phyloP scores from a whole-genome alignment of 2,797 vertebrate genomes.

The Astyanax mexicanus region DNA sequence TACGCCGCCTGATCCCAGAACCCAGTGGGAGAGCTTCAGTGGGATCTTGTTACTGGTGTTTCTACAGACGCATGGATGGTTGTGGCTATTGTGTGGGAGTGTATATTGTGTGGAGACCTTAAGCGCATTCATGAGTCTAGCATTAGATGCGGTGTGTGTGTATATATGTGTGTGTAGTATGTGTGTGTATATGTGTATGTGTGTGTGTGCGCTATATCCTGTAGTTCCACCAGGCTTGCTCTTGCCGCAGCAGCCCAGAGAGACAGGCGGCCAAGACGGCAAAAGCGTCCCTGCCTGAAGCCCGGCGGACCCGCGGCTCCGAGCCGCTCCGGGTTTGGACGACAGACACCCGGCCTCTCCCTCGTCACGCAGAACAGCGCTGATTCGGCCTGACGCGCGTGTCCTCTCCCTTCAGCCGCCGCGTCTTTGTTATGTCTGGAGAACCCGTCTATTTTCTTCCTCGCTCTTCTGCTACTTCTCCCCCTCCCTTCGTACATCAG shows the following conservation, averaged over 20 bases:
- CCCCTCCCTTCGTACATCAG: slow-evolving; percentile 53
- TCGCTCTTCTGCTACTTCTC: slow-evolving; percentile 40
- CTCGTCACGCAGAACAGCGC: slow-evolving; percentile 70
- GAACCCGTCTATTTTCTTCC: slow-evolving; percentile 54
- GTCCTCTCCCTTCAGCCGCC: slow-evolving; percentile 68
- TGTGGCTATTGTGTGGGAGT: not conserved
- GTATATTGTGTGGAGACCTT: not conserved
- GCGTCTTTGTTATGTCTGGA: slow-evolving; percentile 74
- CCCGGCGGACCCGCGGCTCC: slow-evolving; percentile 28
- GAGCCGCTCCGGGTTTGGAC: slow-evolving; percentile 47
- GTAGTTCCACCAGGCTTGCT: not conserved
- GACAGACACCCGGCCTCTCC: slow-evolving; percentile 80
- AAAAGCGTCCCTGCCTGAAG: not conserved
- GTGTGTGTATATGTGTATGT: not conserved
- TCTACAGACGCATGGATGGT: not conserved
- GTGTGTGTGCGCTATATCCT: not conserved
- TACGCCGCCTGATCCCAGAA: too few relatives aligned
- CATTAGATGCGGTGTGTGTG: not conserved
- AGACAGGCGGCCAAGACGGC: not conserved
- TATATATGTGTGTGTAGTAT: not conserved
- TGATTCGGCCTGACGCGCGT: slow-evolving; percentile 76
- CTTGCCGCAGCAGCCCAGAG: not conserved
- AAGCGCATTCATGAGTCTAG: not conserved
- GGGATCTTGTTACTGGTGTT: not conserved
- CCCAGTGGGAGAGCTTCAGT: too few relatives aligned